phyloP scores from a whole-genome alignment of 2,113 vertebrate species.

The Zosterops lateralis region DNA sequence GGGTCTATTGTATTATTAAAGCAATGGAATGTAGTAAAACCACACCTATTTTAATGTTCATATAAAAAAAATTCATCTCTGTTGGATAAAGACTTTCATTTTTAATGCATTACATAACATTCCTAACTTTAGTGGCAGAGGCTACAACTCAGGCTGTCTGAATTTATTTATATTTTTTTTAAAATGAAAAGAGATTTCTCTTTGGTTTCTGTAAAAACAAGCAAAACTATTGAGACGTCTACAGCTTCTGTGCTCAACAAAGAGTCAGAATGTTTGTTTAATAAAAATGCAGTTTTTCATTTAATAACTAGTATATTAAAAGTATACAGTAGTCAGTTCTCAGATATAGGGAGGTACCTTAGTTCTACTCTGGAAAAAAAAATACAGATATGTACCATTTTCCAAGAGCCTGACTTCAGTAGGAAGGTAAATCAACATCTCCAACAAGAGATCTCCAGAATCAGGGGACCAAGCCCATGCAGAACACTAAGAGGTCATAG shows the following conservation, averaged over 20 bases:
- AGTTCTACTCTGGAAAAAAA: background rate
- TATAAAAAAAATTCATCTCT: constrained; percentile 39
- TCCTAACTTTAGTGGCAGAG: background rate
- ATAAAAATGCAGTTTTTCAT: background rate
- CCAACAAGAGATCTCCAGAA: background rate
- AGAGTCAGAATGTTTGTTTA: background rate
- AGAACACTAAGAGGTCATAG: background rate
- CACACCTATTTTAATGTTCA: constrained; percentile 32
- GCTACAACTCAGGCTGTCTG: background rate
- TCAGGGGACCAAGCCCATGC: background rate
- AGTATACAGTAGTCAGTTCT: background rate
- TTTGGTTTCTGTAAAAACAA: background rate
- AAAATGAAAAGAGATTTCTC: background rate
- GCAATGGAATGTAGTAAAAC: constrained; percentile 23
- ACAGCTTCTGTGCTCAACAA: background rate
- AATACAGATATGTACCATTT: background rate
- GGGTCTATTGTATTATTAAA: constrained; percentile 2
- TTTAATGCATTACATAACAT: constrained; percentile 15
- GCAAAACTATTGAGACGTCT: background rate
- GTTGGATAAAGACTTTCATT: constrained; percentile 8
- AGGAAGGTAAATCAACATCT: background rate
- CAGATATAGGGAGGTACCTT: background rate
- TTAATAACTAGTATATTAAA: background rate
- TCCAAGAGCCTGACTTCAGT: background rate
- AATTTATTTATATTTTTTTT: background rate